Conservation (phyloP, 2,888 invertebrate genomes). For the Drosophila mulleri region DNA sequence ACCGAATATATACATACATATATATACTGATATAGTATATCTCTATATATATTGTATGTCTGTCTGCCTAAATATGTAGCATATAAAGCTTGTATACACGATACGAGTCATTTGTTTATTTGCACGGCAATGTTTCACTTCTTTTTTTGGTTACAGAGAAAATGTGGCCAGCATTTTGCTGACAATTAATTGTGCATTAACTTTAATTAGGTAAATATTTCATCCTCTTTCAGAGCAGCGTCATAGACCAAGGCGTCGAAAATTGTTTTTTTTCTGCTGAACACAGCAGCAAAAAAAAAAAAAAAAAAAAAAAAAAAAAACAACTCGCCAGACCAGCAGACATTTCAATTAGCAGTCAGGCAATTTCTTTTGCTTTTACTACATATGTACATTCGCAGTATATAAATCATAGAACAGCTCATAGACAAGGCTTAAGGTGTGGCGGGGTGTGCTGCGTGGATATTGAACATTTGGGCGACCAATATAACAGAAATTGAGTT, state of each 20-base stretch:
- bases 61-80: not conserved
- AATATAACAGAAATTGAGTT: constrained; percentile 46
- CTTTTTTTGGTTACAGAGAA: constrained; percentile 9
- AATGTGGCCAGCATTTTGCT: constrained; percentile 43
- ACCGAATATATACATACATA: not conserved
- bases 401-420: constrained; percentile 19
- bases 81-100: constrained; percentile 16
- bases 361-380: constrained; percentile 1
- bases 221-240: constrained; percentile 5
- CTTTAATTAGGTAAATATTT: constrained; percentile 67
- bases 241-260: constrained; percentile 31
- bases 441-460: not conserved
- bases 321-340: constrained; percentile 27
- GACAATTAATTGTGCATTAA: constrained; percentile 74
- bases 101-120: constrained; percentile 49
- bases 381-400: not conserved
- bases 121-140: constrained; percentile 24
- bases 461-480: constrained; percentile 39
- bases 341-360: constrained; percentile 56
- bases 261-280: constrained; percentile 37
- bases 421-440: not conserved
- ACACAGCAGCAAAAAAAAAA: constrained; percentile 49
- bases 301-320: too few species aligned
- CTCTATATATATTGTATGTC: not conserved
- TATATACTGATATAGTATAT: constrained; percentile 1